Evolutionary conservation across 2,888 invertebrate species (phyloP).

Genomic region (Tiphia femorata): DNA sequence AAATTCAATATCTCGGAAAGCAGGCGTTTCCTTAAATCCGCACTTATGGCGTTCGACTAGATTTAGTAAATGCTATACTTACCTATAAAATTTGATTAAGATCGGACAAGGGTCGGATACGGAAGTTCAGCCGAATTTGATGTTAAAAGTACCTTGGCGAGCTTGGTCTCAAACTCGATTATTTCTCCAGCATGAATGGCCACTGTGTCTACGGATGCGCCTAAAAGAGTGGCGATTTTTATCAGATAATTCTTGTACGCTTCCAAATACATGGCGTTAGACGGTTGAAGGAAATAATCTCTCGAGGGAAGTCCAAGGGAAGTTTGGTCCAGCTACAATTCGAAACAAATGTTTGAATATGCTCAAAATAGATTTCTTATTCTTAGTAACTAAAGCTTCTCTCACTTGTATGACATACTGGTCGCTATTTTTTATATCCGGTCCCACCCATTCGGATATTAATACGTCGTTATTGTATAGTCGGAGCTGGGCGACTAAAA

Average conservation of each 20-base stretch:
- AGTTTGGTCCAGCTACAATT: constrained; percentile 86
- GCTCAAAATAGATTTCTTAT: background rate
- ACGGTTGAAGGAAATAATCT: constrained; percentile 81
- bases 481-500: constrained; percentile 80
- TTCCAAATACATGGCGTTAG: constrained; percentile 77
- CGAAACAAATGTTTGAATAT: constrained; percentile 7
- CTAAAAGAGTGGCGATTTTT: constrained; percentile 80
- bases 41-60: too few relatives aligned
- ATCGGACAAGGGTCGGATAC: too few relatives aligned
- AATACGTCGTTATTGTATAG: constrained; percentile 89
- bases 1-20: too few relatives aligned
- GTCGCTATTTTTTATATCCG: constrained; percentile 93
- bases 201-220: constrained; percentile 76
- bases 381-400: too few relatives aligned
- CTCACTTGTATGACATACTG: constrained; percentile 85
- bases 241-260: constrained; percentile 87
- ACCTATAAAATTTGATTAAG: too few relatives aligned
- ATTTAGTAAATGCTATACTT: too few relatives aligned
- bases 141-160: constrained; percentile 75
- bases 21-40: too few relatives aligned
- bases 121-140: too few relatives aligned
- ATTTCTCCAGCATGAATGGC: constrained; percentile 78
- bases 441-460: constrained; percentile 90
- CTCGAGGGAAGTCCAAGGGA: constrained; percentile 77
- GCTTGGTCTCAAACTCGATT: constrained; percentile 83